These are phyloP conservation scores for Aethes cnicana DNA, from an alignment of 2,888 invertebrate genomes.

Conservation along the genomic window DNA sequence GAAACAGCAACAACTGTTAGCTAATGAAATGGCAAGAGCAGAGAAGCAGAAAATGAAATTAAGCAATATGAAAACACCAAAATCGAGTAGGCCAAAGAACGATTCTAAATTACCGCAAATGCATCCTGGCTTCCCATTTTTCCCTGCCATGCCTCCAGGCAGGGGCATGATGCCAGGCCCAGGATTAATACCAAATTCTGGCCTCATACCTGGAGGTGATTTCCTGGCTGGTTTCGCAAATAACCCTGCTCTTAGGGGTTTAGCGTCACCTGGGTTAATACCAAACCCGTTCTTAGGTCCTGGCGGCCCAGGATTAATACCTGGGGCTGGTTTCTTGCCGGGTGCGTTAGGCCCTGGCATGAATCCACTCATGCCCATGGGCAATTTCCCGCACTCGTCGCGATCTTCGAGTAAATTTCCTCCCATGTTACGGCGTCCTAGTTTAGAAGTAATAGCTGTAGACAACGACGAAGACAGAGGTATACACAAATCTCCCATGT, in stretches of 20 bases:
- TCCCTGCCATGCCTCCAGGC: slow-evolving; percentile 71
- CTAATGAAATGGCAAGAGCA: slow-evolving; percentile 66
- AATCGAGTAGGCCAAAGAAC: slow-evolving; percentile 69
- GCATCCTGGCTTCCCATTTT: slow-evolving; percentile 73
- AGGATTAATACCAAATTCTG: slow-evolving; percentile 72
- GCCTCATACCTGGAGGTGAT: slow-evolving; percentile 74
- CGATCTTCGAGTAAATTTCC: slow-evolving; percentile 83
- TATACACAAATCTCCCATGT: slow-evolving; percentile 58
- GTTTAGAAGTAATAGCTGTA: slow-evolving; percentile 79
- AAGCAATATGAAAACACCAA: slow-evolving; percentile 58
- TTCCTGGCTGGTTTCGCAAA: slow-evolving; percentile 69
- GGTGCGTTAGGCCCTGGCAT: slow-evolving; percentile 62
- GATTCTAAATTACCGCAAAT: slow-evolving; percentile 66
- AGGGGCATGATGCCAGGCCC: slow-evolving; percentile 82
- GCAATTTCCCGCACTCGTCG: slow-evolving; percentile 82
- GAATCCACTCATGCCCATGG: slow-evolving; percentile 78
- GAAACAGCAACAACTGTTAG: slow-evolving; percentile 72
- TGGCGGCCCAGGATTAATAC: slow-evolving; percentile 85
- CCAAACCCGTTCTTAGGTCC: slow-evolving; percentile 77
- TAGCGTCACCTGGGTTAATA: slow-evolving; percentile 65
- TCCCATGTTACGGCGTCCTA: slow-evolving; percentile 82
- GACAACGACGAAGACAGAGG: slow-evolving; percentile 75
- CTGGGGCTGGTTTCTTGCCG: slow-evolving; percentile 73
- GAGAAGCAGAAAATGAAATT: slow-evolving; percentile 67
- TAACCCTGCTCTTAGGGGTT: slow-evolving; percentile 72